These are phyloP conservation scores for Hylia prasina DNA, from an alignment of 2,113 vertebrate genomes.

Conservation along the genomic window DNA sequence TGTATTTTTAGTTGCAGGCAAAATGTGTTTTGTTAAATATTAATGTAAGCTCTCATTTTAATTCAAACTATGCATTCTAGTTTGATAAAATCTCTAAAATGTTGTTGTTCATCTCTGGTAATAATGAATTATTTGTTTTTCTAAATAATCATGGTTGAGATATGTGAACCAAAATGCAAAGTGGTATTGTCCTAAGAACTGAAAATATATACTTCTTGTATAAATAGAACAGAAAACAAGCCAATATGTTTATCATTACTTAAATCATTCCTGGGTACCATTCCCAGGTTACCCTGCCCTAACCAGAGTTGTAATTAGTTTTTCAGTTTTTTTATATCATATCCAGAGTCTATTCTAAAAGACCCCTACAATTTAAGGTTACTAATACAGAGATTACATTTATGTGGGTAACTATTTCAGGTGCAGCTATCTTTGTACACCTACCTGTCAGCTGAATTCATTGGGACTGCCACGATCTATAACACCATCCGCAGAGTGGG, in stretches of 20 bases:
- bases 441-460: constrained; percentile 94
- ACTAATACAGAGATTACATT: neutral
- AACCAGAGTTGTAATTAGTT: neutral
- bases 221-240: neutral
- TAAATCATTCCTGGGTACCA: neutral
- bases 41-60: neutral
- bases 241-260: neutral
- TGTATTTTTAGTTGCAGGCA: neutral
- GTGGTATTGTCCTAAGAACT: neutral
- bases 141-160: neutral
- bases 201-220: neutral
- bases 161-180: neutral
- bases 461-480: constrained; percentile 93
- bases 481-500: constrained; percentile 93
- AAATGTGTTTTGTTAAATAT: neutral
- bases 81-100: neutral
- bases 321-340: neutral
- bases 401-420: constrained; percentile 39
- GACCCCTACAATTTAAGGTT: fast-evolving
- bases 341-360: neutral
- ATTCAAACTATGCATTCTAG: neutral
- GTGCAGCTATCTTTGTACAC: constrained; percentile 93
- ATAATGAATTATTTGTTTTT: neutral
- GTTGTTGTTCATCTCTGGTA: fast-evolving
- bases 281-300: neutral